Conservation (phyloP, 2,888 invertebrate genomes). For the Bellardia pandia region DNA sequence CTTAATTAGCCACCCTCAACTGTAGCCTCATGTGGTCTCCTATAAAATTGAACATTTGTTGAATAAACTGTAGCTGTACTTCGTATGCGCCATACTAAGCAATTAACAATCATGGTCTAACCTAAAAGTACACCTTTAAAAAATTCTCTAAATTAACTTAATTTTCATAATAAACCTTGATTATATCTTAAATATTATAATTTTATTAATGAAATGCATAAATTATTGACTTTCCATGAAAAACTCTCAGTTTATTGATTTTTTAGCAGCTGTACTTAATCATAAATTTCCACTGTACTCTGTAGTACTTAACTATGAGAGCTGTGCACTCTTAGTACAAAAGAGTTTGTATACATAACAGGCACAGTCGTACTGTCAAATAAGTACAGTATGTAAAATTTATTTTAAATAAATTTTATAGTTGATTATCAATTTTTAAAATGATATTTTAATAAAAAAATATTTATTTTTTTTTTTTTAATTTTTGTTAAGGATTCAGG, state of each 20-base stretch:
- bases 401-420: neutral
- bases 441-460: neutral
- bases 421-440: neutral
- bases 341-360: conserved; percentile 68
- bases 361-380: conserved; percentile 46
- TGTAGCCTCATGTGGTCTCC: conserved; percentile 60
- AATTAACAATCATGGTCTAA: conserved; percentile 62
- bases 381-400: conserved; percentile 38
- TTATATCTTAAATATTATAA: neutral
- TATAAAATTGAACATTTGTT: conserved; percentile 68
- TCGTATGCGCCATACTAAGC: conserved; percentile 66
- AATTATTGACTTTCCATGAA: neutral
- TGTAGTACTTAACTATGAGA: conserved; percentile 67
- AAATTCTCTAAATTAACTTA: neutral
- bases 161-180: neutral
- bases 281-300: conserved; percentile 64
- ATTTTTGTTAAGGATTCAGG: neutral
- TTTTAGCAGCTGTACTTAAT: conserved; percentile 57
- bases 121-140: conserved; percentile 11
- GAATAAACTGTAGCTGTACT: conserved; percentile 61
- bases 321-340: conserved; percentile 57
- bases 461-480: neutral
- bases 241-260: conserved; percentile 16
- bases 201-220: neutral
- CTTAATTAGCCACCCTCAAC: conserved; percentile 19